Base-by-base conservation (phyloP, 1,140 invertebrate genomes). In the Chlorops oryzae region DNA sequence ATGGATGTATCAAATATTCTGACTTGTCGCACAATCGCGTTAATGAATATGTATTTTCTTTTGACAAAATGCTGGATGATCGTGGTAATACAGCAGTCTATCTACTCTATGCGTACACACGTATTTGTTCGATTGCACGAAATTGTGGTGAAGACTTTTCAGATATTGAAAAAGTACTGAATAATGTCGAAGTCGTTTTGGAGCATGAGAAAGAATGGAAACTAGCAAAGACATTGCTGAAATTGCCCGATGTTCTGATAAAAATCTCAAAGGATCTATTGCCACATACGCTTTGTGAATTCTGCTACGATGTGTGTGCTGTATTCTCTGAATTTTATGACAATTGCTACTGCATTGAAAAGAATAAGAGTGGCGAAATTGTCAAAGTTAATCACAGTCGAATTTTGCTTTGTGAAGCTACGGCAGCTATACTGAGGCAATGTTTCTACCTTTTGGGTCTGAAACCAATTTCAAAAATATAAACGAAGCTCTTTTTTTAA, bases 21-120 rank as follows among this genome's bases (percentile, higher is more conserved):
- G 97, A 99, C 80, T 76, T 99, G 18, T 88, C 85, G 10, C 92
- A 98, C 61, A 96, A 96, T 70, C 79, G 94, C 47, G 86, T 82
- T 47, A 87, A 92, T 70, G 96, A 99, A 70, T 99, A 99, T 66
- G 81, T 99, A 7, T 99, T 99, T 74, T 98, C 96, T 0, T 99
- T 98, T 77, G 95, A 99, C 65, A 95, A 90, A 81, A 99, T 99
- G 97, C 77, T 99, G 25, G 95, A 99, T 62, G 96, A 99, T 70
- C 88, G 90, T 73, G 97, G 97, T 2, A 99, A 99, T 65, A 99
- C 97, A 5, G 97, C 97, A 2, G 95, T 97, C 1, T 99, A 99
- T 73, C 75, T 99, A 3, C 73, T 99, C 4, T 99, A 99, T 74
- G 92, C 93, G 12, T 85, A 93, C 47, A 97, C 94, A 3, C 80